These are phyloP conservation scores for Scaptomyza parva DNA, from an alignment of 2,888 invertebrate species.

Conservation along the genomic window DNA sequence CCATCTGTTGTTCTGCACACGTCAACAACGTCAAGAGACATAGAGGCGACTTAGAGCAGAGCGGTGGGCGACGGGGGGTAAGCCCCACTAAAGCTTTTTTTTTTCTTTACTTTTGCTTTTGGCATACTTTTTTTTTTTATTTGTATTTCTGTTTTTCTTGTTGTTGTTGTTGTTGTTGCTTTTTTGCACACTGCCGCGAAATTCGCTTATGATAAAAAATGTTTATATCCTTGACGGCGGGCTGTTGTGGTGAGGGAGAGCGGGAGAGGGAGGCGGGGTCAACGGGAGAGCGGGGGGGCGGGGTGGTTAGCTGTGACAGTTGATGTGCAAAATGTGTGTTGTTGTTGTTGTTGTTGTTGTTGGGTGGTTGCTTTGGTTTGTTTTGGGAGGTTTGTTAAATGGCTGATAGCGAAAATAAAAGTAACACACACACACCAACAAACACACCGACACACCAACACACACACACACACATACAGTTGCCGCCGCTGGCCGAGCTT, in stretches of 20 bases:
- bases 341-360: constrained; percentile 1
- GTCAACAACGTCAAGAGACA: not conserved
- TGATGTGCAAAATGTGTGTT: constrained; percentile 57
- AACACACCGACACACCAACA: constrained; percentile 22
- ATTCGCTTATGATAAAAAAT: constrained; percentile 80
- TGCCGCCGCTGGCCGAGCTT: constrained; percentile 75
- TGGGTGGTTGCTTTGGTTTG: constrained; percentile 8
- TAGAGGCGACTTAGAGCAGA: not conserved
- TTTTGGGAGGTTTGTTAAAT: constrained; percentile 58
- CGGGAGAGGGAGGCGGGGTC: not conserved
- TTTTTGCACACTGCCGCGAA: constrained; percentile 59
- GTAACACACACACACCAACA: constrained; percentile 60
- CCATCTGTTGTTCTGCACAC: constrained; percentile 26
- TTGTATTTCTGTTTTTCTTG: constrained; percentile 12
- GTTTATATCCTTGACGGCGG: constrained; percentile 79
- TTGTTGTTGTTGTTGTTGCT: constrained; percentile 24
- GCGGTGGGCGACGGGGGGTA: not conserved
- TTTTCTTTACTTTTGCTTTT: constrained; percentile 22
- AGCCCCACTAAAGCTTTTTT: constrained; percentile 26
- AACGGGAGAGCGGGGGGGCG: constrained; percentile 24
- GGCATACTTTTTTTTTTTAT: constrained; percentile 38
- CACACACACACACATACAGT: constrained; percentile 36
- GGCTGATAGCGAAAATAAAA: constrained; percentile 77
- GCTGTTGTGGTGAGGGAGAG: not conserved
- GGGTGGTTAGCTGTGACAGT: constrained; percentile 72